Conservation (phyloP, 2,797 vertebrate genomes). For the Borostomias antarcticus region DNA sequence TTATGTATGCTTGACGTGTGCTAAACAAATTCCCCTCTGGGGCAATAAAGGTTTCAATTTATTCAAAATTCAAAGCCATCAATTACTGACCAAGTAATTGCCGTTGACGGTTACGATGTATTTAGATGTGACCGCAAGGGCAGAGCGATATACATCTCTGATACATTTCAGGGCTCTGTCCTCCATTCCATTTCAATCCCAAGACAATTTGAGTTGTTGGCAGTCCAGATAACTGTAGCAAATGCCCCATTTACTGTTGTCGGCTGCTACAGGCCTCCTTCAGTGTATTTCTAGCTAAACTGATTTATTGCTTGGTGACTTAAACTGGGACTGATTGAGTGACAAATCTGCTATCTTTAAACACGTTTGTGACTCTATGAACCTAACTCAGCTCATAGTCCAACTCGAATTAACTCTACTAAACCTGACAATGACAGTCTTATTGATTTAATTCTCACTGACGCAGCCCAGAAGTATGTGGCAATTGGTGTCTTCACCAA, state of each 20-base stretch:
- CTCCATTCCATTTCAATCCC: neutral
- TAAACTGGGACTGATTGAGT: constrained; percentile 7
- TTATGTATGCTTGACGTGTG: too few species aligned
- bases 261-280: neutral
- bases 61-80: too few species aligned
- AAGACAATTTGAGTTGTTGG: neutral
- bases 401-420: neutral
- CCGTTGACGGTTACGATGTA: constrained; percentile 8
- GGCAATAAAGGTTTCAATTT: too few species aligned
- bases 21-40: too few species aligned
- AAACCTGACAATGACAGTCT: neutral
- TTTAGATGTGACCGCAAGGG: neutral
- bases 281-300: neutral
- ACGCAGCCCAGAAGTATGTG: constrained; percentile 9
- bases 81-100: constrained; percentile 1
- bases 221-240: neutral
- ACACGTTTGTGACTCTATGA: neutral
- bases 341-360: constrained; percentile 2
- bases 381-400: neutral
- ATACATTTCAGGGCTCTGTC: neutral
- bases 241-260: constrained; percentile 1
- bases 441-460: neutral
- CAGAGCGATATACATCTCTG: neutral
- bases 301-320: constrained; percentile 3
- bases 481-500: neutral